phyloP scores from a whole-genome alignment of 2,888 invertebrate species.

The Corythucha ciliata region DNA sequence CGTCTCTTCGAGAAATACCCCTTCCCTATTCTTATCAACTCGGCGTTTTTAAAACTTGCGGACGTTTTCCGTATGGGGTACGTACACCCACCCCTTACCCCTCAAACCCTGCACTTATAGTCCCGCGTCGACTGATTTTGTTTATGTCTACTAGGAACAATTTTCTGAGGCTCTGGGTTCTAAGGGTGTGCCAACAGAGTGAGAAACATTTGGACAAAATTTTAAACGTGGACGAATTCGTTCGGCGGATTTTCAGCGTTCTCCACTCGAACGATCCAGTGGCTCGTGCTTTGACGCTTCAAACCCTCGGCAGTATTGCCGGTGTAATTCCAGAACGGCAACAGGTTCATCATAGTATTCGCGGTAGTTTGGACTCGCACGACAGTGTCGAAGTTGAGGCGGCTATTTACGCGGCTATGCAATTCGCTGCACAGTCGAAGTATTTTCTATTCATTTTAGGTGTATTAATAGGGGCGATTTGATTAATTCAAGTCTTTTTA shows the following conservation, averaged over 20 bases:
- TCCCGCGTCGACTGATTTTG: too few relatives aligned
- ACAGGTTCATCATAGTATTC: constrained; percentile 89
- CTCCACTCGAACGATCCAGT: constrained; percentile 96
- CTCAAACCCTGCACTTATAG: too few relatives aligned
- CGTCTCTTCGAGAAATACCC: constrained; percentile 94
- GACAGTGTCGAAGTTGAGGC: constrained; percentile 94
- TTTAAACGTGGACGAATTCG: constrained; percentile 87
- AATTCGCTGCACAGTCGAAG: constrained; percentile 92
- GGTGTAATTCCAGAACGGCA: constrained; percentile 88
- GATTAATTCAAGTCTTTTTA: constrained; percentile 41
- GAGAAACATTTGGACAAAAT: constrained; percentile 94
- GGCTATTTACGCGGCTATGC: constrained; percentile 87
- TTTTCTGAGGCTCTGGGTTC: constrained; percentile 81
- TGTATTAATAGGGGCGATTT: constrained; percentile 2
- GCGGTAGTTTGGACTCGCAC: constrained; percentile 84
- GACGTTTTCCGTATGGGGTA: constrained; percentile 83
- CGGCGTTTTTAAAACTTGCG: constrained; percentile 85
- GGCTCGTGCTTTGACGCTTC: constrained; percentile 79
- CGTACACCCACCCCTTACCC: constrained; percentile 30
- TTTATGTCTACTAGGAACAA: constrained; percentile 58
- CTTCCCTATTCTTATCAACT: constrained; percentile 94
- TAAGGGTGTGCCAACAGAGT: constrained; percentile 89
- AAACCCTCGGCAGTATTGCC: constrained; percentile 85
- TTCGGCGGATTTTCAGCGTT: constrained; percentile 82
- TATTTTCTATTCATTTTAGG: constrained; percentile 41